Conservation (phyloP, 2,797 vertebrate genomes). For the Cephalopachus bancanus region DNA sequence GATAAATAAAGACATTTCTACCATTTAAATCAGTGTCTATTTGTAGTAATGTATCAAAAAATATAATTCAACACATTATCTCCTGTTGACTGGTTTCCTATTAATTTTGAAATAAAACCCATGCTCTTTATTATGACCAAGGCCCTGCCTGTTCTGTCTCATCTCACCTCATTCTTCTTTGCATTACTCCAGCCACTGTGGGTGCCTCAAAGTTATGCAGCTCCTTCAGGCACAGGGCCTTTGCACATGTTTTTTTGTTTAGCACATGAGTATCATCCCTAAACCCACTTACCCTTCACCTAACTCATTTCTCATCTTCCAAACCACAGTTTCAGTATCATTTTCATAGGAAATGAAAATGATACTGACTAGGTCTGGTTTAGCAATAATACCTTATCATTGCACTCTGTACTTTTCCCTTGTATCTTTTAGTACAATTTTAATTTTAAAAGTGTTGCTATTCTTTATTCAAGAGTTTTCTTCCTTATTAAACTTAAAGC, state of each 20-base stretch:
- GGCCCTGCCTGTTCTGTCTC: not conserved
- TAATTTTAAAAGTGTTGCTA: not conserved
- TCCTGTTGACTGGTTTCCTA: not conserved
- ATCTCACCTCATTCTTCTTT: not conserved
- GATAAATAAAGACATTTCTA: not conserved
- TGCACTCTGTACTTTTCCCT: not conserved
- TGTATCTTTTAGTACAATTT: not conserved
- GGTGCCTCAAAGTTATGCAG: not conserved
- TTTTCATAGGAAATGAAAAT: not conserved
- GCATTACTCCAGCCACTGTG: not conserved
- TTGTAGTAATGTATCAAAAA: not conserved
- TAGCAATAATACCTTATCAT: not conserved
- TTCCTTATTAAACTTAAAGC: slow-evolving; percentile 9
- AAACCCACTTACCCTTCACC: not conserved
- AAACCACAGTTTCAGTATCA: not conserved
- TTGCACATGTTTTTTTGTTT: not conserved
- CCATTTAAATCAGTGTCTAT: not conserved
- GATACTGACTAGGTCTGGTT: not conserved
- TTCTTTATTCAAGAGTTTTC: not conserved
- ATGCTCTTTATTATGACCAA: not conserved
- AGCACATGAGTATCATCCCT: not conserved
- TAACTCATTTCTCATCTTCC: not conserved
- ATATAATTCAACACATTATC: not conserved
- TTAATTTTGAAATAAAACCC: not conserved
- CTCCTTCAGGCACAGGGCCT: not conserved